phyloP scores from a whole-genome alignment of 2,888 invertebrate species.

The Polietes domitor region DNA sequence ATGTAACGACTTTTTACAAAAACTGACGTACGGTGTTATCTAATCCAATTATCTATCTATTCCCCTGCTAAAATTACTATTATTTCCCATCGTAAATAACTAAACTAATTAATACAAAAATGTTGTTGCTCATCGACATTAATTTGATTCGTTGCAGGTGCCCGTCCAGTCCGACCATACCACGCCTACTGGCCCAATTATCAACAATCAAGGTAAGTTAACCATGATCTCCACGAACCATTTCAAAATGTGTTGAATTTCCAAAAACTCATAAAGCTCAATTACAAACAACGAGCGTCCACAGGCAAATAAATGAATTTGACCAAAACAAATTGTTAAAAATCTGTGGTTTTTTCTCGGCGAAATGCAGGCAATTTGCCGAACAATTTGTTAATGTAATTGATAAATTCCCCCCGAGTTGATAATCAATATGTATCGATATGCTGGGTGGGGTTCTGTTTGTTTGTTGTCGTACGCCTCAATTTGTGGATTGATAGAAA shows the following conservation, averaged over 20 bases:
- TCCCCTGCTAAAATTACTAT: too few species aligned
- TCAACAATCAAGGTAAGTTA: slow-evolving; percentile 27
- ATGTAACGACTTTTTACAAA: too few species aligned
- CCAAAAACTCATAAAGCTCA: background rate
- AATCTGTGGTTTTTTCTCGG: slow-evolving; percentile 1
- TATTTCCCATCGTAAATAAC: too few species aligned
- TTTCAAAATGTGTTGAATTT: background rate
- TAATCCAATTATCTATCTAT: too few species aligned
- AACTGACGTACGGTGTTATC: too few species aligned
- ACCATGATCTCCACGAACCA: background rate
- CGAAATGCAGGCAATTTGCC: slow-evolving; percentile 24
- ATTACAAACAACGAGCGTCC: background rate
- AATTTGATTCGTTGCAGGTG: background rate
- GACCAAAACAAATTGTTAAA: slow-evolving; percentile 29
- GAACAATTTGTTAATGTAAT: slow-evolving; percentile 70
- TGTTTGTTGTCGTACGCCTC: background rate
- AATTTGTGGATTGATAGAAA: background rate
- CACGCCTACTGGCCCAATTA: background rate
- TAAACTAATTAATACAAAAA: too few species aligned
- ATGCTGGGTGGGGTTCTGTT: background rate
- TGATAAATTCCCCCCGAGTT: slow-evolving; percentile 68
- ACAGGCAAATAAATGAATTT: background rate
- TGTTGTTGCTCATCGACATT: background rate
- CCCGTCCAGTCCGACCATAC: background rate
- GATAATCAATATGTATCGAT: slow-evolving; percentile 16